Evolutionary conservation across 2,113 vertebrate genomes (phyloP).

Genomic region (Syngnathus scovelli): DNA sequence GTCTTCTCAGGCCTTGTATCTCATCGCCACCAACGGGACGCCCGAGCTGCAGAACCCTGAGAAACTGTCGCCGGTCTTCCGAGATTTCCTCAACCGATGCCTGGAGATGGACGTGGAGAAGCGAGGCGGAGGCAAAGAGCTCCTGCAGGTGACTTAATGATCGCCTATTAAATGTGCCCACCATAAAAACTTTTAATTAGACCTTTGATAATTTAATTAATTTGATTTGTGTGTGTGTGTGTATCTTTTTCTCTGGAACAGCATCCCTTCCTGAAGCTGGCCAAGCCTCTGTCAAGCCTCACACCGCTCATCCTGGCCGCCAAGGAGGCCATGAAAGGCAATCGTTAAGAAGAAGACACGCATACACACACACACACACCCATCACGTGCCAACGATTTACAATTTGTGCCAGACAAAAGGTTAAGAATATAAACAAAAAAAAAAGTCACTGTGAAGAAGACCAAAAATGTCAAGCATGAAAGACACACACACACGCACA

Average conservation of each 20-base stretch:
- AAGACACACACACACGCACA: not conserved
- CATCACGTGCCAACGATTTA: slow-evolving; percentile 52
- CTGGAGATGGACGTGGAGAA: slow-evolving; percentile 99
- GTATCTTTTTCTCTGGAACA: slow-evolving; percentile 51
- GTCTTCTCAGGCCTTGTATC: slow-evolving; percentile 83
- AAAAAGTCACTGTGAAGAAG: slow-evolving; percentile 67
- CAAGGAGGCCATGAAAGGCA: slow-evolving; percentile 99
- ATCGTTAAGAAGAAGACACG: slow-evolving; percentile 73
- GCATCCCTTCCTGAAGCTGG: slow-evolving; percentile 98
- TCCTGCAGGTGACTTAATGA: slow-evolving; percentile 80
- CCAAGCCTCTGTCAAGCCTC: slow-evolving; percentile 95
- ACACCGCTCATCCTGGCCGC: slow-evolving; percentile 96
- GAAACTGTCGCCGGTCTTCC: slow-evolving; percentile 92
- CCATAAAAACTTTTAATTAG: not conserved
- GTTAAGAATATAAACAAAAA: slow-evolving; percentile 41
- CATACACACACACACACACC: slow-evolving; percentile 5
- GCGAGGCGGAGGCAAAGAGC: slow-evolving; percentile 91
- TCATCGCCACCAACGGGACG: slow-evolving; percentile 97
- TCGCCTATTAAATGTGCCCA: not conserved
- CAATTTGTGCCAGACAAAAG: slow-evolving; percentile 62
- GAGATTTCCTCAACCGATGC: slow-evolving; percentile 92
- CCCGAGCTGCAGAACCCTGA: slow-evolving; percentile 97
- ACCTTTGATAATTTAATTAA: not conserved
- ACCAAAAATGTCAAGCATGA: slow-evolving; percentile 60
- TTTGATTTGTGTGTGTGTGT: not conserved